A percentile compares a stretch with the other conserved stretches of the same genome.
Evolutionary conservation across 2,888 invertebrate species (phyloP).

Genomic region (Drosophila imparisetae): DNA sequence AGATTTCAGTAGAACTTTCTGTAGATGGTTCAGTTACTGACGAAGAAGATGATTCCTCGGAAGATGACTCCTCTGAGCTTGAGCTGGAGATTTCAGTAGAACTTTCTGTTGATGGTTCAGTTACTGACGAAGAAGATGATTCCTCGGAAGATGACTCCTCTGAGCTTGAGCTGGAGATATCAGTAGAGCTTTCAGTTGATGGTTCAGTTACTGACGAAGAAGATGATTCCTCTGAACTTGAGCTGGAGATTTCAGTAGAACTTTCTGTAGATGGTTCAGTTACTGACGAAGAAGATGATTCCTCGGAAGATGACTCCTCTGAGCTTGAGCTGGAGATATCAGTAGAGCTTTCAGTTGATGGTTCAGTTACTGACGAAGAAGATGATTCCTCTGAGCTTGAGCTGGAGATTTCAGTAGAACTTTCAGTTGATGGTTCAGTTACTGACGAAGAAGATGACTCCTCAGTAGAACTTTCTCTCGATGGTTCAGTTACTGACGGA

Average conservation of each 20-base stretch:
- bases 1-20: too few species aligned
- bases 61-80: too few species aligned
- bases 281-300: too few species aligned
- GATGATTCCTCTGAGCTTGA: not conserved
- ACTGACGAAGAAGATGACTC: slow-evolving; percentile 5
- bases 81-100: too few species aligned
- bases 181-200: not conserved
- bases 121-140: not conserved
- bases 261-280: not conserved
- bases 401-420: too few species aligned
- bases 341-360: too few species aligned
- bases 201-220: slow-evolving; percentile 8
- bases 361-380: not conserved
- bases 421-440: slow-evolving; percentile 7
- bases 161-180: not conserved
- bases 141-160: not conserved
- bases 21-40: too few species aligned
- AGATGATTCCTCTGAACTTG: slow-evolving; percentile 1
- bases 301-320: too few species aligned
- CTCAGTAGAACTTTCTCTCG: not conserved
- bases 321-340: too few species aligned
- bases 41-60: too few species aligned
- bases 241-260: not conserved
- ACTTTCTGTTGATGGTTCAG: too few species aligned
- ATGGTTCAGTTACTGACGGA: not conserved